Base-by-base conservation (phyloP, 2,888 invertebrate genomes). In the Cecidostiba fungosa region DNA sequence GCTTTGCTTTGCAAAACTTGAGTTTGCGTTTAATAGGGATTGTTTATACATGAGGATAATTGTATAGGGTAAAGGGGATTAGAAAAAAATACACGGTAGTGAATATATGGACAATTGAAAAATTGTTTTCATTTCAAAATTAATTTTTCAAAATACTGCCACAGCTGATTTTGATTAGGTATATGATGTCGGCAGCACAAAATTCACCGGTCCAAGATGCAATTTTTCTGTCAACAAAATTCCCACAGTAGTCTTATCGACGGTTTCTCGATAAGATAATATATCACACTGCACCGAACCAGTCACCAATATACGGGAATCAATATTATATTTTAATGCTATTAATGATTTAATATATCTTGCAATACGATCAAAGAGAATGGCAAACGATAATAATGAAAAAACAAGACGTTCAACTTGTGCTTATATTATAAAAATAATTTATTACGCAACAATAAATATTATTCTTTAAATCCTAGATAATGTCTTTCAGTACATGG, bases 361-460 rank as follows among this genome's bases (percentile, higher is more conserved):
- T n/a, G n/a, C n/a, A n/a, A n/a, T n/a, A n/a, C n/a, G n/a, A 50
- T 50, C 47, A 50, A 50, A 50, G 16, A 16, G 16, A 50, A 50
- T 36, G 36, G 36, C 36, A 4, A 36, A 36, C 36, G 6, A 36
- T n/a, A 36, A 36, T 36, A 36, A 36, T 4, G 4, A 36, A 36
- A 0, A 4, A 36, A 36, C 36, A 36, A n/a, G n/a, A n/a, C n/a
- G n/a, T n/a, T n/a, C n/a, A n/a, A n/a, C 32, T 32, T 32, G 32
- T 32, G 32, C 32, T 47, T 47, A 14, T 54, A 54, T 23, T 59
- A 59, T 19, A 82, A 81, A 54, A 80, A 82, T 47, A 82, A 74
- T 72, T 74, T 59, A 62, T 43, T 66, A 29, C 32, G 14, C 6
- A 39, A 66, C 47, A 50, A 76, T 23, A 47, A 74, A 26, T 36